Percentiles rank a stretch among this genome's conserved stretches.
Evolutionary conservation across 1,140 invertebrate genomes (phyloP).

Genomic region (Diuraphis noxia): DNA sequence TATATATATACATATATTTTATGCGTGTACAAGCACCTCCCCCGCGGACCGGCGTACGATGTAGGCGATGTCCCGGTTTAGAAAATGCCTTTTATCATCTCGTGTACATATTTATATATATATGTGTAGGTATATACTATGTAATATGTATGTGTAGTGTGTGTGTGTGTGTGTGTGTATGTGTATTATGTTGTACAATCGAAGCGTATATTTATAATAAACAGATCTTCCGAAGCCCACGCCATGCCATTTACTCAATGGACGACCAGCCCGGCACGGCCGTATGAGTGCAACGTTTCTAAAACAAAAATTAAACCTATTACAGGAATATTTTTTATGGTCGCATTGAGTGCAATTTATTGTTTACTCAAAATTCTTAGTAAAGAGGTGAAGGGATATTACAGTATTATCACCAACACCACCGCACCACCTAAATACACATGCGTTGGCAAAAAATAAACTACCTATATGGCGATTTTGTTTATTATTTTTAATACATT

Average conservation of each 20-base stretch:
- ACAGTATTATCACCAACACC: conserved; percentile 3
- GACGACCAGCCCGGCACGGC: not conserved
- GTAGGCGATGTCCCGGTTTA: conserved; percentile 49
- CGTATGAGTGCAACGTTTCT: not conserved
- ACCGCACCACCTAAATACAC: not conserved
- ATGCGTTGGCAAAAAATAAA: conserved; percentile 31
- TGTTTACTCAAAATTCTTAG: conserved; percentile 31
- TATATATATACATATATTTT: not conserved
- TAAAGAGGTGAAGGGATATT: not conserved
- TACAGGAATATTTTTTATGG: not conserved
- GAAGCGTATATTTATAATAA: not conserved
- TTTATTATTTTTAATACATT: not conserved
- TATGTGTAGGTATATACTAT: not conserved
- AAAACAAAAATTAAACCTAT: conserved; percentile 9
- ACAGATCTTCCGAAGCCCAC: conserved; percentile 36
- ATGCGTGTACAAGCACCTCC: not conserved
- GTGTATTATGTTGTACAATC: not conserved
- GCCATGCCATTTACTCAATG: conserved; percentile 3
- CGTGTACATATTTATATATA: not conserved
- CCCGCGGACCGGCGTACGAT: not conserved
- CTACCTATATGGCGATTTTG: not conserved
- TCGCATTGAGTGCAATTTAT: conserved; percentile 20
- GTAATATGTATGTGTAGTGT: not conserved
- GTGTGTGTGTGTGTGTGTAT: not conserved
- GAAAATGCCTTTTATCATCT: conserved; percentile 1